Base-by-base conservation (phyloP, 2,797 vertebrate genomes). In the Picus viridis region DNA sequence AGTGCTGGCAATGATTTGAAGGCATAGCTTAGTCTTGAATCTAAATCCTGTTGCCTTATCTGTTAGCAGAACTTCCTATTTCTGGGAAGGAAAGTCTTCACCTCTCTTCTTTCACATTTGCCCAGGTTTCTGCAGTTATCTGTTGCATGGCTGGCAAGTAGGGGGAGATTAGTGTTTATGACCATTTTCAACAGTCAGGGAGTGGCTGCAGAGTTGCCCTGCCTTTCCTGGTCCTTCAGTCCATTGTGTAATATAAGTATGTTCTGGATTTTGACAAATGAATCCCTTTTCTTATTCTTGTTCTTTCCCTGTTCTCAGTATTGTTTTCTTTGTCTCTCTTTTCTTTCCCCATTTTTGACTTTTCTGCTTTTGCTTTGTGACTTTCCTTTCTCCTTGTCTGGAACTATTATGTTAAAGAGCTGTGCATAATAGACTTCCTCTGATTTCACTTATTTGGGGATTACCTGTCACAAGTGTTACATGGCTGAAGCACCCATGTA, bases 351-450 rank as follows among this genome's bases (percentile, higher is more conserved):
- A 7, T 63, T 32, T 62, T 83, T 56, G 63, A 49, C 58, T 95
- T 91, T 83, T 8, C 71, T 86, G 69, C 54, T 27, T 68, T 72
- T 49, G 77, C 91, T 45, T 58, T 92, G 75, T 94, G 82, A 54
- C 61, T 88, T 78, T 88, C 58, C 26, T 83, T 93, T 94, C 89
- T 45, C 63, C 65, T 92, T 96, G 43, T 87, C 88, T 65, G 78
- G 88, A 96, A 56, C 76, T 30, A 16, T 76, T 88, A 78, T 27
- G 36, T 94, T 90, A 81, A 94, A 83, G 45, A 93, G 69, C 54
- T 29, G 7, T 41, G 63, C 75, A 72, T 59, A 87, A 47, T 51
- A 81, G 69, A 76, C 74, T 85, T 85, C 18, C 87, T 80, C 87
- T 76, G 53, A 63, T 90, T 36, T 79, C 87, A 9, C 63, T 87